Conservation (phyloP, 2,888 invertebrate species). For the Oscheius sp. region DNA sequence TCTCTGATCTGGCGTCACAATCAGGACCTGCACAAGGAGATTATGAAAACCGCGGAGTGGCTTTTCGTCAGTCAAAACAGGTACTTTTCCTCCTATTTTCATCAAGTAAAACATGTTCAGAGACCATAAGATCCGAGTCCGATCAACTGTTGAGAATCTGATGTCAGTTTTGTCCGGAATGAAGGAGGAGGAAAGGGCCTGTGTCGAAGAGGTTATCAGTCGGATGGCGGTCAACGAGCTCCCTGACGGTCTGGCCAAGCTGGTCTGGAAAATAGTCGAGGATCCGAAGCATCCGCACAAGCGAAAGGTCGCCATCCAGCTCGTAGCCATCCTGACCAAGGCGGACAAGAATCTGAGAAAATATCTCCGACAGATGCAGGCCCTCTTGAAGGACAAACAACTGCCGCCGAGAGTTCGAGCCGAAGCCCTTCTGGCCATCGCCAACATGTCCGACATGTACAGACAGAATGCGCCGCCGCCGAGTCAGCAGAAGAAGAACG, state of each 20-base stretch:
- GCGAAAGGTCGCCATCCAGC: constrained; percentile 20
- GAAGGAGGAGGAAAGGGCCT: constrained; percentile 40
- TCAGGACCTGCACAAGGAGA: constrained; percentile 42
- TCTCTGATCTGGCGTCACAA: constrained; percentile 59
- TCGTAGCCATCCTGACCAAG: constrained; percentile 17
- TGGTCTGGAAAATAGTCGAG: constrained; percentile 31
- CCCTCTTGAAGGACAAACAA: constrained; percentile 34
- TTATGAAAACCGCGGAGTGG: constrained; percentile 48
- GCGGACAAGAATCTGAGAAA: constrained; percentile 27
- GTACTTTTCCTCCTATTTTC: constrained; percentile 28
- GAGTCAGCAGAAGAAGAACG: background rate
- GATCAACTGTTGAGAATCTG: constrained; percentile 48
- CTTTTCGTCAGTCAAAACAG: constrained; percentile 55
- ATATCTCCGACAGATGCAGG: constrained; percentile 45
- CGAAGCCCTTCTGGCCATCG: constrained; percentile 35
- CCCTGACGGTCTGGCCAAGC: constrained; percentile 13
- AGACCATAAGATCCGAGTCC: constrained; percentile 29
- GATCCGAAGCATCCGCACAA: background rate
- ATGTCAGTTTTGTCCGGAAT: constrained; percentile 45
- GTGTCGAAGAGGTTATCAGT: constrained; percentile 53
- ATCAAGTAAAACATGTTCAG: constrained; percentile 22
- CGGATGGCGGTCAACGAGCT: constrained; percentile 36
- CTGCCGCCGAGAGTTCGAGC: constrained; percentile 18
- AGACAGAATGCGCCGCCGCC: background rate
- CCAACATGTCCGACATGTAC: constrained; percentile 25